Conservation (phyloP, 2,888 invertebrate species). For the Drosophila rubida region DNA sequence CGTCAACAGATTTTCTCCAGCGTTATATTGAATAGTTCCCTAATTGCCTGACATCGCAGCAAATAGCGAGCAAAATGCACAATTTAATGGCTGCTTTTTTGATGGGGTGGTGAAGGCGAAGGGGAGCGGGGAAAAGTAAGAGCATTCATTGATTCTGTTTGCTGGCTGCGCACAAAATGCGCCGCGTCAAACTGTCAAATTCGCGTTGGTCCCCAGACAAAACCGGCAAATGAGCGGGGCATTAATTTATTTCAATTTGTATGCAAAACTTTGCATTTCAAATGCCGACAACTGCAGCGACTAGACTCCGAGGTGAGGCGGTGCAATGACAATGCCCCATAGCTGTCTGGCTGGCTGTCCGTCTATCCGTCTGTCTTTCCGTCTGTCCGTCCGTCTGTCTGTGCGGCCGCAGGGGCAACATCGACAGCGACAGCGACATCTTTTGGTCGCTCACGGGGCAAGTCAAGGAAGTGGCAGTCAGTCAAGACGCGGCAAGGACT, state of each 20-base stretch:
- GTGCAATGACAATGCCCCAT: conserved; percentile 42
- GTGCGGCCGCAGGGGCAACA: conserved; percentile 53
- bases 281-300: conserved; percentile 40
- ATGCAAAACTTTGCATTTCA: conserved; percentile 59
- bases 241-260: conserved; percentile 68
- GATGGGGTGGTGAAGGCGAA: not conserved
- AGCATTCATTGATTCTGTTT: conserved; percentile 3
- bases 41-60: conserved; percentile 16
- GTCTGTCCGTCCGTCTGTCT: not conserved
- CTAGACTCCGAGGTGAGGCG: conserved; percentile 1
- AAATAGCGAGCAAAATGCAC: not conserved
- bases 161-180: conserved; percentile 9
- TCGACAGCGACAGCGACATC: conserved; percentile 12
- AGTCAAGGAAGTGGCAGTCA: conserved; percentile 30
- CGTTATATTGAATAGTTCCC: conserved; percentile 1
- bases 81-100: conserved; percentile 9
- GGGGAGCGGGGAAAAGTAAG: not conserved
- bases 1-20: not conserved
- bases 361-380: too few relatives aligned
- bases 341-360: conserved; percentile 20
- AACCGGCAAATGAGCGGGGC: conserved; percentile 43
- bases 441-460: conserved; percentile 9
- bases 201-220: conserved; percentile 16
- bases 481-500: not conserved
- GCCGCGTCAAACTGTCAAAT: conserved; percentile 46